Evolutionary conservation across 2,797 vertebrate genomes (phyloP), one percentile per base, ranked within the genome.

Genomic region (Gymnothorax reevesii): DNA sequence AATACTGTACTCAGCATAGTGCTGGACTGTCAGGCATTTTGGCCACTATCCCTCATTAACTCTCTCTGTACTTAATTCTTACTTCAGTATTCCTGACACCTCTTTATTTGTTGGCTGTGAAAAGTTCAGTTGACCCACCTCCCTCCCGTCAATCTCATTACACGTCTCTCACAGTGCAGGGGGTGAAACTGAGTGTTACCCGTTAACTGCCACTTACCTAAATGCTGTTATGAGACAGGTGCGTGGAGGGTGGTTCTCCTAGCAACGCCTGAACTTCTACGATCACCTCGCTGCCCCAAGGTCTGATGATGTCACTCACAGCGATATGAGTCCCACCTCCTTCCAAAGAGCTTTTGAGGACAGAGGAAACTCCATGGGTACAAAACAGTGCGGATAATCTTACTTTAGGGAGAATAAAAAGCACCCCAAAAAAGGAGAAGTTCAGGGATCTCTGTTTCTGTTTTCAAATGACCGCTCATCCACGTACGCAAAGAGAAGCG

Each of bases 391-490:
- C 80, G 80, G 87, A 83, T 25, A 13, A 25, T 57, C 15, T 52
- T 12, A 87, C 90, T 75, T 75, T 2, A 17, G 13, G 20, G 27
- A 33, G 82, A 33, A 85, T 57, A 82, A 88, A 57, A 82, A 88
- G 66, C 88, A 84, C 91, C 86, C 87, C 6, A 49, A 49, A 88
- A 91, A 92, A 88, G 88, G 92, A 93, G 91, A 92, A 92, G 90
- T 91, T 88, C 92, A 91, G 91, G 54, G 15, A 54, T 92, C 88
- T 89, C 86, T 87, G 89, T 92, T 91, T 92, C 91, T 92, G 92
- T 94, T 94, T 42, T 91, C 89, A 90, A 93, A 89, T 91, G 90
- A 90, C 88, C 84, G 84, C 2, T 84, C 82, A 62, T 22, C 7
- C 82, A 60, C 57, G 10, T 27, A 85, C 9, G 4, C 54, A 59